phyloP scores from a whole-genome alignment of 2,888 invertebrate genomes.

The Zygaena filipendulae region DNA sequence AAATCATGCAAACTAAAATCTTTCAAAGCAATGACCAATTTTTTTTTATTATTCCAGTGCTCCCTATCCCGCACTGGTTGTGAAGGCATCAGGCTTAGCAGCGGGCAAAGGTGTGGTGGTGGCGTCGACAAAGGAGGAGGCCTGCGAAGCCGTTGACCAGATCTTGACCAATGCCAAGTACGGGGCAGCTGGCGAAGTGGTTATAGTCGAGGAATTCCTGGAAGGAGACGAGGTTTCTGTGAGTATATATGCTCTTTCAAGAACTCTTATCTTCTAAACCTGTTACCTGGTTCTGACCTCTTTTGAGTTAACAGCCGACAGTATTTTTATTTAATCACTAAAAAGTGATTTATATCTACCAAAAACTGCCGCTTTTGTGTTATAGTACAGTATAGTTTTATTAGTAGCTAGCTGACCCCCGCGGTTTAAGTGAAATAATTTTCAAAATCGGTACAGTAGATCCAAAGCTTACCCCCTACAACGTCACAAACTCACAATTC shows the following conservation, averaged over 20 bases:
- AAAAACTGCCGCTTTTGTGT: no score
- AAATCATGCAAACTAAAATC: no score
- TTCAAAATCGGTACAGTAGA: no score
- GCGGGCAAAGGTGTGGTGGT: slow-evolving; percentile 98
- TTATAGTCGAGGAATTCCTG: slow-evolving; percentile 91
- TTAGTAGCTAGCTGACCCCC: no score
- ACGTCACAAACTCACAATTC: no score
- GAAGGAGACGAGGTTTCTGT: slow-evolving; percentile 96
- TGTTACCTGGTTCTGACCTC: slow-evolving; percentile 1
- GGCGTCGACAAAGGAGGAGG: slow-evolving; percentile 79
- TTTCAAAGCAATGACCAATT: no score
- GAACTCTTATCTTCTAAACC: neutral
- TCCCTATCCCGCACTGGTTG: slow-evolving; percentile 83
- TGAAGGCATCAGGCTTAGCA: slow-evolving; percentile 96
- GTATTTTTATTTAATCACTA: no score
- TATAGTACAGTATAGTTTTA: no score
- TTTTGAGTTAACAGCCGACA: no score
- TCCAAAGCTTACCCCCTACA: no score
- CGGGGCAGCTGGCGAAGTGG: slow-evolving; percentile 83
- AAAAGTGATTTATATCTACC: no score
- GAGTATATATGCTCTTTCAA: slow-evolving; percentile 26
- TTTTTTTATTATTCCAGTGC: slow-evolving; percentile 65
- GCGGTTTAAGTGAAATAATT: no score
- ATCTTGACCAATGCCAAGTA: slow-evolving; percentile 84
- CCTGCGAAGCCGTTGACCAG: slow-evolving; percentile 84